Conservation (phyloP, 2,797 vertebrate genomes). For the Microctenopoma stevenorrisi region DNA sequence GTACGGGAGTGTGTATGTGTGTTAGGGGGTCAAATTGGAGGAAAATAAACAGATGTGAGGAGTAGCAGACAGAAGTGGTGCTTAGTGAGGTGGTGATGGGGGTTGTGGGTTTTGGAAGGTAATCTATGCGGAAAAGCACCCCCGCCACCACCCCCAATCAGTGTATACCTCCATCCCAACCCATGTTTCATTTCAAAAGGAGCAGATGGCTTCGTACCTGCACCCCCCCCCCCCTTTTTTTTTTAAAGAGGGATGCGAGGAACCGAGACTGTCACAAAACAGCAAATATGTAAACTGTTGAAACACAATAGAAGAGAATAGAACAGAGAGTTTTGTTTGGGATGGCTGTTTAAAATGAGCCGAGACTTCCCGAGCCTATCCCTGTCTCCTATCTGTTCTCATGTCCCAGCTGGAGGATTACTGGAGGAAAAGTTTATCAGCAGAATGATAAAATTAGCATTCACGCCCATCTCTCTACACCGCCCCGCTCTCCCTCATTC, state of each 20-base stretch:
- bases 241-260: slow-evolving; percentile 34
- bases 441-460: slow-evolving; percentile 86
- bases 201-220: slow-evolving; percentile 65
- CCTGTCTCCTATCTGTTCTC: slow-evolving; percentile 79
- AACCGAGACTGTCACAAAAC: slow-evolving; percentile 34
- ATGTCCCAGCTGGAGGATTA: slow-evolving; percentile 83
- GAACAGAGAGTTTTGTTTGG: slow-evolving; percentile 60
- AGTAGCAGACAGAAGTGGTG: slow-evolving; percentile 63
- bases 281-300: slow-evolving; percentile 24
- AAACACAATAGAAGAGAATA: slow-evolving; percentile 42
- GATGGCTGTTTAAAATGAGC: slow-evolving; percentile 71
- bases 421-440: slow-evolving; percentile 86
- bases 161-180: background rate
- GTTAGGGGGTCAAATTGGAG: slow-evolving; percentile 46
- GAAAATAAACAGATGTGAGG: slow-evolving; percentile 70
- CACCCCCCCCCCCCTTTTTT: slow-evolving; percentile 47
- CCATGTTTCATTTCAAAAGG: slow-evolving; percentile 42
- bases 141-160: background rate
- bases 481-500: slow-evolving; percentile 42
- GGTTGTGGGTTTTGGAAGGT: slow-evolving; percentile 24
- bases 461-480: slow-evolving; percentile 77
- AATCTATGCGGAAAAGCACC: slow-evolving; percentile 1
- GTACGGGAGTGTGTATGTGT: slow-evolving; percentile 13
- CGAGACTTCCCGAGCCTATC: slow-evolving; percentile 70
- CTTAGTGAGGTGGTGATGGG: slow-evolving; percentile 43